A percentile compares a stretch with the other conserved stretches of the same genome.
Evolutionary conservation across 2,113 vertebrate species (phyloP).

Genomic region (Dipodomys spectabilis): DNA sequence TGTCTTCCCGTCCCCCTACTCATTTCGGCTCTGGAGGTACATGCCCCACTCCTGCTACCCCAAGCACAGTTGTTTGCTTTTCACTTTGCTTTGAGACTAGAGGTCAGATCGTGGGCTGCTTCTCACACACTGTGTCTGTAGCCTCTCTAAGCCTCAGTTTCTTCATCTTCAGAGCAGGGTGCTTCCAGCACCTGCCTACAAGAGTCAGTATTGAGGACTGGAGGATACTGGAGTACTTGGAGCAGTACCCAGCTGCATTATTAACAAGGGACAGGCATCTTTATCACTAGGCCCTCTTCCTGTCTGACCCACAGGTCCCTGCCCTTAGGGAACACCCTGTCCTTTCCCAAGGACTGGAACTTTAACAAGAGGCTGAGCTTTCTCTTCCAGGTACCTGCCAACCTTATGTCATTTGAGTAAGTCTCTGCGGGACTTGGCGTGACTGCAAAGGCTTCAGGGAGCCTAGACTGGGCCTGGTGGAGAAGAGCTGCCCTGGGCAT

Average conservation of each 20-base stretch:
- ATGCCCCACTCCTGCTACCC: not conserved
- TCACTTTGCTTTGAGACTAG: not conserved
- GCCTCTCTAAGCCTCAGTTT: too few species aligned
- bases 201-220: not conserved
- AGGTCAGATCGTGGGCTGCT: not conserved
- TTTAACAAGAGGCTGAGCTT: constrained; percentile 62
- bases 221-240: not conserved
- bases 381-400: constrained; percentile 93
- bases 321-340: not conserved
- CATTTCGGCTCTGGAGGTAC: not conserved
- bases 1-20: not conserved
- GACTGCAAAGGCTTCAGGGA: constrained; percentile 88
- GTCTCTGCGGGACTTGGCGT: constrained; percentile 77
- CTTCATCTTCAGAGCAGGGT: too few species aligned
- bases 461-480: constrained; percentile 74
- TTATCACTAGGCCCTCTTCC: not conserved
- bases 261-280: not conserved
- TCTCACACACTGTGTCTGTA: not conserved
- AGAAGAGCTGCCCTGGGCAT: constrained; percentile 73
- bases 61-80: not conserved
- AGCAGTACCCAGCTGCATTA: not conserved
- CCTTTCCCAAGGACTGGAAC: not conserved
- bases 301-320: not conserved
- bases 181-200: not conserved
- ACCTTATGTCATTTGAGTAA: constrained; percentile 98